Evolutionary conservation across 2,888 invertebrate species (phyloP), one percentile per base, ranked within the genome.

Genomic region (Agrotis exclamationis): DNA sequence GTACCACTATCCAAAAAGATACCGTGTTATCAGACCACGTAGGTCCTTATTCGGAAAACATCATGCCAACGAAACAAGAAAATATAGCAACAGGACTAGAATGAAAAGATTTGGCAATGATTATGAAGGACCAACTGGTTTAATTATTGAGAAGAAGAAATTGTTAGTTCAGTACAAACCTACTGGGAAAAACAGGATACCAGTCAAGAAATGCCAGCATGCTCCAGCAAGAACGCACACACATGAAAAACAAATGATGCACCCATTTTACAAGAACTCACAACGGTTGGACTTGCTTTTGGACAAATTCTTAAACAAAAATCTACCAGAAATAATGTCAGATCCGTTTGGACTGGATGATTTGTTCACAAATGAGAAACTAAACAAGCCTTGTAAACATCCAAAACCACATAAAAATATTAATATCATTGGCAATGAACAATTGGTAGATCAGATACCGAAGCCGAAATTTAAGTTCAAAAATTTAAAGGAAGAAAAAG

Each of bases 201-300:
- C 64, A 0, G 87, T 92, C 0, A 82, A 82, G 0, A 94, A 94
- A 77, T 93, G 93, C 16, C 91, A 93, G 0, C 93, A 95, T 51
- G 67, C 74, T 0, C 89, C 91, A 0, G 90, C 90, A 73, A 91
- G 92, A 0, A 83, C 85, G 0, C 91, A 91, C 57, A 83, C 88
- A 0, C 91, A 93, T 33, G 94, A 94, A 58, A 88, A 89, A 47
- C 84, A 92, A 63, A 59, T 92, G 0, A 93, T 92, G 48, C 92
- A 94, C 82, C 93, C 94, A 0, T 94, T 91, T 59, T 93, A 93
- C 39, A 91, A 94, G 70, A 91, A 93, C 47, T 88, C 90, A 0
- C 92, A 94, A 79, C 84, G 88, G 48, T 57, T 94, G 1, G 94
- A 94, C n/a, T 88, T 93, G 18, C 57, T 93, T 0, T 53, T 94